A percentile compares a stretch with the other conserved stretches of the same genome.
phyloP scores from a whole-genome alignment of 2,113 vertebrate species.

The Nerophis ophidion region DNA sequence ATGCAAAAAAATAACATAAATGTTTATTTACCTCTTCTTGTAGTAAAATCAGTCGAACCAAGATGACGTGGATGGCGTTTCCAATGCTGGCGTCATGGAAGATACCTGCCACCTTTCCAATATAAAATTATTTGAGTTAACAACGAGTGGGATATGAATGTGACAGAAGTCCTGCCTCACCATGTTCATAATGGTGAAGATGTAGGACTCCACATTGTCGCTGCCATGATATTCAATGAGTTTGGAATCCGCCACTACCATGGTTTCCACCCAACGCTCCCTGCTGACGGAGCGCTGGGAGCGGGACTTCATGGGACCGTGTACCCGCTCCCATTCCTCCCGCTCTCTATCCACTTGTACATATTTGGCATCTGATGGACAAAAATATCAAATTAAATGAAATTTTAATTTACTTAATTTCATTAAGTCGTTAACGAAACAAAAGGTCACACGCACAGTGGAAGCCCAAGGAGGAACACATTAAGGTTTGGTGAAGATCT shows the following conservation, averaged over 20 bases:
- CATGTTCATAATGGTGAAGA: conserved; percentile 99
- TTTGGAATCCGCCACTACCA: conserved; percentile 95
- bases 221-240: conserved; percentile 93
- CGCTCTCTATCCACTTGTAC: conserved; percentile 69
- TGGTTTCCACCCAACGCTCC: conserved; percentile 94
- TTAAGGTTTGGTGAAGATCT: no score
- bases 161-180: conserved; percentile 57
- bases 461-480: no score
- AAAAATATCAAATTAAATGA: not conserved
- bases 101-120: conserved; percentile 84
- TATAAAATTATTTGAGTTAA: not conserved
- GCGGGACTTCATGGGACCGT: conserved; percentile 27
- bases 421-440: no score
- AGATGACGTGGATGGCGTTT: conserved; percentile 90
- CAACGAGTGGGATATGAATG: no score
- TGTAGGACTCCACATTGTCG: conserved; percentile 89
- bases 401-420: no score
- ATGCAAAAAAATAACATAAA: no score
- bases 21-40: conserved; percentile 83
- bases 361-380: conserved; percentile 70
- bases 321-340: conserved; percentile 50
- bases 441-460: no score
- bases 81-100: conserved; percentile 95
- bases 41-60: conserved; percentile 91
- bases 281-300: conserved; percentile 85